These are phyloP conservation scores for Eriocheir sinensis DNA, from an alignment of 1,140 invertebrate species.

Conservation along the genomic window DNA sequence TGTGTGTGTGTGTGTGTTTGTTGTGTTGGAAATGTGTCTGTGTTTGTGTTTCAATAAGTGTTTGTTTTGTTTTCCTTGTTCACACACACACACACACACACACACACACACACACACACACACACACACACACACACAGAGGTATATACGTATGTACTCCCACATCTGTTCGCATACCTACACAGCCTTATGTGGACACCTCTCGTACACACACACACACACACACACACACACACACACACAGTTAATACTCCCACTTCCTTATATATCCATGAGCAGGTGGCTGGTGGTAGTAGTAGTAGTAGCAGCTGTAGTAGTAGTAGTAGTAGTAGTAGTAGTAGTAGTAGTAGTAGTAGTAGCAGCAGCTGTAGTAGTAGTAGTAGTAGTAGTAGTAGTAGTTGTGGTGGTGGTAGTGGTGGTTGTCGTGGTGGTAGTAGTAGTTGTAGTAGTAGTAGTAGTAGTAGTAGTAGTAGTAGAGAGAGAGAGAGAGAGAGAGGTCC, in stretches of 20 bases:
- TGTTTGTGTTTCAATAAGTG: neutral
- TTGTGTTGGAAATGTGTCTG: neutral
- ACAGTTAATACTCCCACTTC: neutral
- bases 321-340: conserved; percentile 25
- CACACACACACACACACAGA: neutral
- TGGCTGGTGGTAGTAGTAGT: neutral
- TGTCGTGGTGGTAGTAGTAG: neutral
- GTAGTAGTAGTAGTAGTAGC: conserved; percentile 10
- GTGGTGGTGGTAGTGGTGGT: neutral
- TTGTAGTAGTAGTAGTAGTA: neutral
- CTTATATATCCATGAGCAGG: neutral
- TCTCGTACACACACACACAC: neutral
- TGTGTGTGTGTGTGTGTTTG: neutral
- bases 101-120: neutral
- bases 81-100: conserved; percentile 22
- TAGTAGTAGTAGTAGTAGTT: neutral
- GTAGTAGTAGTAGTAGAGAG: neutral
- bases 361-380: neutral
- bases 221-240: neutral
- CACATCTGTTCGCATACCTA: neutral
- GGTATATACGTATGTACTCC: neutral
- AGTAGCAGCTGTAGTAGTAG: neutral
- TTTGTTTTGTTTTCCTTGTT: neutral
- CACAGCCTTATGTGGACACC: neutral
- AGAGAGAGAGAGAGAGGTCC: neutral